Conservation (phyloP, 2,113 vertebrate species). For the Sphyrna mokarran region DNA sequence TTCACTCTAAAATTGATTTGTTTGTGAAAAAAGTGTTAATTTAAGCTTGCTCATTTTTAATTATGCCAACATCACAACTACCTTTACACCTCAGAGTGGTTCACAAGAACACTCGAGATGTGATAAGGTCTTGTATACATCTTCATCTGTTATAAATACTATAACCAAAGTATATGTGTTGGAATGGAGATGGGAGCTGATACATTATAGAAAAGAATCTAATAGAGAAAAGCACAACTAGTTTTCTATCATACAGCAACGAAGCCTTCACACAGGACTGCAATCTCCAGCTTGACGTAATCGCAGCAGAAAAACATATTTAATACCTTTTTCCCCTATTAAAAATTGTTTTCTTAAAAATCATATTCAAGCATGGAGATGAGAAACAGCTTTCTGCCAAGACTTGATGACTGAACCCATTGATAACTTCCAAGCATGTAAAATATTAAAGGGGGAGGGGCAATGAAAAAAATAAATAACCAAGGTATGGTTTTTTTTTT, state of each 20-base stretch:
- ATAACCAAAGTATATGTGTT: not conserved
- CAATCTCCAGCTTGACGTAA: not conserved
- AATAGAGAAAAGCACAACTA: not conserved
- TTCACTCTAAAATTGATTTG: too few species aligned
- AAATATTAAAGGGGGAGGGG: conserved; percentile 27
- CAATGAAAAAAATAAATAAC: conserved; percentile 27
- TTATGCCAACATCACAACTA: not conserved
- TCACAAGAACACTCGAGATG: not conserved
- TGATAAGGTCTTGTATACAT: not conserved
- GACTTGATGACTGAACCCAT: conserved; percentile 8
- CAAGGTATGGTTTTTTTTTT: not conserved
- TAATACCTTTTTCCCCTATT: not conserved
- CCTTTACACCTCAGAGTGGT: not conserved
- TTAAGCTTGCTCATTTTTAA: not conserved
- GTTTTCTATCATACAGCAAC: not conserved
- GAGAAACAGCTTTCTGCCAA: not conserved
- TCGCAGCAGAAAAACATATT: not conserved
- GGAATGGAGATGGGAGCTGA: not conserved
- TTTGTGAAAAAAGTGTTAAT: not conserved
- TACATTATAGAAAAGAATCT: not conserved
- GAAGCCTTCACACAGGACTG: not conserved
- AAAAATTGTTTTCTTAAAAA: not conserved
- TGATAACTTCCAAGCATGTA: conserved; percentile 13
- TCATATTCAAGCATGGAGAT: not conserved
- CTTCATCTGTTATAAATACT: not conserved